phyloP scores from a whole-genome alignment of 2,113 vertebrate genomes.

The Cathartes aura region DNA sequence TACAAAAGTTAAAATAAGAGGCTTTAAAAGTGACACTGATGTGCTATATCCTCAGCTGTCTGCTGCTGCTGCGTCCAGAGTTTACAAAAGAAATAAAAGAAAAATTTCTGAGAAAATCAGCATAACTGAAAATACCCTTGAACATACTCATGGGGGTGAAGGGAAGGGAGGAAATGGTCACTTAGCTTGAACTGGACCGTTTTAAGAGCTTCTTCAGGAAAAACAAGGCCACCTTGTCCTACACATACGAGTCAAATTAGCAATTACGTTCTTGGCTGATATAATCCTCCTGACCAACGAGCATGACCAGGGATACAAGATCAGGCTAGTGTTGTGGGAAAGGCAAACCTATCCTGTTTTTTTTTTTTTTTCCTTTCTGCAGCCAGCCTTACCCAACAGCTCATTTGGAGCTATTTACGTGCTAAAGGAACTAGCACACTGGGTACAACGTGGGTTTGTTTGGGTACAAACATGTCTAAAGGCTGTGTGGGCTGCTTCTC shows the following conservation, averaged over 20 bases:
- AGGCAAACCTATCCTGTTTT: not conserved
- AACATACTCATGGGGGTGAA: not conserved
- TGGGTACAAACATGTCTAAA: not conserved
- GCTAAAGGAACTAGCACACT: not conserved
- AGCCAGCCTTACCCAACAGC: not conserved
- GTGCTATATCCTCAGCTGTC: not conserved
- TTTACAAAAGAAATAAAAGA: not conserved
- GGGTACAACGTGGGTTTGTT: constrained; percentile 48
- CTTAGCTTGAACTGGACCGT: not conserved
- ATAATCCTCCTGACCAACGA: not conserved
- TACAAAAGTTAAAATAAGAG: not conserved
- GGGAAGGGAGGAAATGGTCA: accelerated
- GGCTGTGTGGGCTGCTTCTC: constrained; percentile 48
- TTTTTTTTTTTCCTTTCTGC: not conserved
- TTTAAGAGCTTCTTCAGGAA: not conserved
- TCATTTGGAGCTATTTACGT: not conserved
- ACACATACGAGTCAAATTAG: not conserved
- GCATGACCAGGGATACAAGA: accelerated
- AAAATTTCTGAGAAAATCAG: not conserved
- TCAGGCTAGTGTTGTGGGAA: not conserved
- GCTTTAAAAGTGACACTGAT: not conserved
- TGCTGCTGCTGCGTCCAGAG: not conserved
- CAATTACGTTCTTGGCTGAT: not conserved
- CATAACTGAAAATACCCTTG: not conserved
- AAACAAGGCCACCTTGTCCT: not conserved